Evolutionary conservation across 2,888 invertebrate species (phyloP), one percentile per base, ranked within the genome.

Genomic region (Sarcophaga carnaria): DNA sequence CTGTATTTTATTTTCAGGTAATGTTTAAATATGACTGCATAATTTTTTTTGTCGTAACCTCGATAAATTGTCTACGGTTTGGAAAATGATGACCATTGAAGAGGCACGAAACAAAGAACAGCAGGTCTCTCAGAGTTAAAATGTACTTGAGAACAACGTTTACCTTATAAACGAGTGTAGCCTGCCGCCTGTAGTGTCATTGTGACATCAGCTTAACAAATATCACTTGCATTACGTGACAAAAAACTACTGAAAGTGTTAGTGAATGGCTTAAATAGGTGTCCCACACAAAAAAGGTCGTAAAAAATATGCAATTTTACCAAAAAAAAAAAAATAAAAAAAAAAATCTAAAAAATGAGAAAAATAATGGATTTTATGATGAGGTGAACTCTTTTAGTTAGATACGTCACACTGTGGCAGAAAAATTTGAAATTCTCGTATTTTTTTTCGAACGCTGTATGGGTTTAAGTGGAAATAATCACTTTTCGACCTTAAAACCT

Each of bases 211-310:
- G 22, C 17, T 25, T 49, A 14, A 59, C 64, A 81, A 69, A 83
- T 83, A 78, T 70, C 74, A 81, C 78, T 86, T 78, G 22, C 64
- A 80, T 80, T 69, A 86, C 66, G 77, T 78, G 83, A 78, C 83
- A 86, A 86, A 86, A 83, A 86, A 78, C 80, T 83, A 77, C 80
- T n/a, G 83, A 83, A 86, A 81, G 86, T 83, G 80, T 83, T 83
- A 83, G 80, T 80, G 78, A 86, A 86, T 86, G 80, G 80, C 83
- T 83, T 86, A 74, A 83, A 66, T 12, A 60, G 49, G 69, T 63
- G n/a, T 25, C 6, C 4, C 10, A 14, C 10, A 14, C 12, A 54
- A 60, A 59, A 78, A 70, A 72, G 47, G 25, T 64, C 67, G 74
- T 72, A 78, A 78, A 83, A 80, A 83, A 80, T 37, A 79, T 59